Base-by-base conservation (phyloP, 2,797 vertebrate genomes). In the Carapus acus region DNA sequence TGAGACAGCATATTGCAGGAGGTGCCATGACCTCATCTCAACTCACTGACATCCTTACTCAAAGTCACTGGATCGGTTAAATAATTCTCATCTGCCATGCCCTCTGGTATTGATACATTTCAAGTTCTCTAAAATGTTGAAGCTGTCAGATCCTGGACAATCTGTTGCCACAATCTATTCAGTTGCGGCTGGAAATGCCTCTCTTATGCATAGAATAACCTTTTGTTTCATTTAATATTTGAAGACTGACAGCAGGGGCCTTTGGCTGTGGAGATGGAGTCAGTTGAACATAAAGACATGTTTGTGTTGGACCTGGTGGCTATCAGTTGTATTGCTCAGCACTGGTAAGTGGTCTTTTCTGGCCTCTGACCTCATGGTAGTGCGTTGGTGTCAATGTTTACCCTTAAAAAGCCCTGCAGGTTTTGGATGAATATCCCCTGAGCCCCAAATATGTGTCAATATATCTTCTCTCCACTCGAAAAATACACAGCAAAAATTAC, bases 161-260 rank as follows among this genome's bases (percentile, higher is more conserved):
- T 69, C n/a, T 45, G 63, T 67, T 44, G 63, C 70, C 42, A 49
- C 54, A 63, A 70, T 57, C 71, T 58, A 53, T 73, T 58, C 61
- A 44, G 38, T 36, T 51, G 62, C 48, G 49, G 42, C 63, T 19
- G 58, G 47, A 37, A 41, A 13, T 0, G 3, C 8, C 31, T 31
- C 34, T 49, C 60, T 57, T 45, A 56, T 59, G 31, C 40, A 50
- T 18, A 53, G 52, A 63, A 62, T 24, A 36, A 43, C 36, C 62
- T 70, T 21, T 71, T 62, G 50, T 62, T 67, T 33, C 8, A 7
- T 33, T 38, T n/a, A n/a, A n/a, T n/a, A n/a, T n/a, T n/a, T n/a
- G n/a, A n/a, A 64, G 64, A 17, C 14, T 59, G 51, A 58, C 56
- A 65, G 54, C 8, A 16, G 43, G 44, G 38, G 22, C 18, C 38